Percentiles rank a stretch among this genome's conserved stretches.
Evolutionary conservation across 2,888 invertebrate species (phyloP).

Genomic region (Calliscelio sp.): DNA sequence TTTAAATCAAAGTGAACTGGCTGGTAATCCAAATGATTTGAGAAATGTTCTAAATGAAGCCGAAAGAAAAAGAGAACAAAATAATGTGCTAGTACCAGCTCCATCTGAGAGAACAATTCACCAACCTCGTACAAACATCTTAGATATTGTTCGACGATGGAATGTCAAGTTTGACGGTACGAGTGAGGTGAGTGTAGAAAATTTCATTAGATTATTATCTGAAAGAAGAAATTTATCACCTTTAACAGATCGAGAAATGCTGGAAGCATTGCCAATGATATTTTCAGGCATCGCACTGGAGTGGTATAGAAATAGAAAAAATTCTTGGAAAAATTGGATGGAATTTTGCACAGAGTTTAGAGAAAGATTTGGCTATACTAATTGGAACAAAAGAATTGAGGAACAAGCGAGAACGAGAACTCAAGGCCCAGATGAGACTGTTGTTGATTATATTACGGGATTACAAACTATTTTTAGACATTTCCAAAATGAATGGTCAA

Average conservation of each 20-base stretch:
- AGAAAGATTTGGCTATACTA: conserved; percentile 11
- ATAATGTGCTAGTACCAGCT: no score
- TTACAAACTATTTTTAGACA: conserved; percentile 21
- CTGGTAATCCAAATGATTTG: no score
- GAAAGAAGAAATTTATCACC: conserved; percentile 12
- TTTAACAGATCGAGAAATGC: background rate
- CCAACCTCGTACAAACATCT: background rate
- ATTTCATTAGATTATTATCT: background rate
- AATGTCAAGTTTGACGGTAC: background rate
- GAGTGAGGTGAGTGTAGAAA: background rate
- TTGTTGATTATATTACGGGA: background rate
- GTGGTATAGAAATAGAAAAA: conserved; percentile 3
- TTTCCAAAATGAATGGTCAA: background rate
- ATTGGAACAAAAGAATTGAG: background rate
- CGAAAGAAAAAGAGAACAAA: no score
- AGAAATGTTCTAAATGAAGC: no score
- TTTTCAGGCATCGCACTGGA: conserved; percentile 24
- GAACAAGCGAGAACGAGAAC: conserved; percentile 23
- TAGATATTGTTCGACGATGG: background rate
- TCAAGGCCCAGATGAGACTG: conserved; percentile 23
- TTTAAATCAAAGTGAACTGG: no score
- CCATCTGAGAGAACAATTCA: no score
- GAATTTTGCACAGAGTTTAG: background rate
- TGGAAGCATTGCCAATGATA: background rate
- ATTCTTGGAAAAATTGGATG: background rate